Evolutionary conservation across 2,888 invertebrate genomes (phyloP), one percentile per base, ranked within the genome.

Genomic region (Agriopis aurantiaria): DNA sequence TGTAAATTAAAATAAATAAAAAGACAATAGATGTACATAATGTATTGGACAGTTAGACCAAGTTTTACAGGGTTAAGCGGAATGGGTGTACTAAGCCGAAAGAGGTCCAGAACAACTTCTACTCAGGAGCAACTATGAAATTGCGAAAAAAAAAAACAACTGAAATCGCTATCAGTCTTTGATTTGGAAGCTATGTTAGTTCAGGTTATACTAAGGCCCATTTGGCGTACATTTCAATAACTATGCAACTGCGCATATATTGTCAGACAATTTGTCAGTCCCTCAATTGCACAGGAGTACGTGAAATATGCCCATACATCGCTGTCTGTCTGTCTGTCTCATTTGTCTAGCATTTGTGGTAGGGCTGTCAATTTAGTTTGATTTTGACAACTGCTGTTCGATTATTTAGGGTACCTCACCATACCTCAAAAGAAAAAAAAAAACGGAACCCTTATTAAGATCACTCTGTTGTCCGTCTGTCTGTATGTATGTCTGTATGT

Each of bases 221-320:
- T 48, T 61, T 43, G 40, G 48, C 14, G 40, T 40, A 64, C 48
- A 56, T 64, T 64, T 64, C 63, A 64, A 56, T 64, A 64, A 64
- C 46, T 55, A 45, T 55, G 56, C 23, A 10, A 7, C 55, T 53
- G 43, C 45, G 14, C 52, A 23, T 23, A 52, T 23, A 51, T 51
- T 51, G 8, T 17, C 12, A 12, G 17, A 1, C 17, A 23, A 23
- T 23, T 23, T 23, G 17, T 23, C 17, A 23, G 17, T 23, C 17
- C 17, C 17, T 23, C 17, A 23, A 23, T 23, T 23, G 17, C 17
- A 23, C 17, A 51, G 51, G 17, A 14, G 11, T 9, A 10, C 40
- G 46, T 55, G 23, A 63, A 55, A 53, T 48, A 46, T 48, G 48
- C 11, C 48, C n/a, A 12, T n/a, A 48, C 12, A 11, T 12, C 12